Evolutionary conservation across 2,888 invertebrate genomes (phyloP).

Genomic region (Cyclophora albipunctata): DNA sequence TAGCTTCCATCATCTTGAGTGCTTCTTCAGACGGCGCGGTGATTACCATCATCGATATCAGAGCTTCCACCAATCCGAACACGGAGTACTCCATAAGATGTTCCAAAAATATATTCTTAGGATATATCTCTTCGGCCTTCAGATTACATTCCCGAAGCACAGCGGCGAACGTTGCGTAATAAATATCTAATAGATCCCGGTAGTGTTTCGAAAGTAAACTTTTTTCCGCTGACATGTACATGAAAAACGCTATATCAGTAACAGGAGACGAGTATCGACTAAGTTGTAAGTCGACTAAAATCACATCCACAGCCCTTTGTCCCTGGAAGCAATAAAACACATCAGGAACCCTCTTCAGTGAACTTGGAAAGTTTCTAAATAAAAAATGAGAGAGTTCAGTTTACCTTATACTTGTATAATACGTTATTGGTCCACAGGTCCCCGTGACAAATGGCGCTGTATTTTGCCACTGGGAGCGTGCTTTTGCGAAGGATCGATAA

Average conservation of each 20-base stretch:
- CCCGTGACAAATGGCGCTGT: constrained; percentile 50
- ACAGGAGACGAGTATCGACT: constrained; percentile 48
- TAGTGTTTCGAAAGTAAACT: constrained; percentile 42
- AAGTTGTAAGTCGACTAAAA: constrained; percentile 49
- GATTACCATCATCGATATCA: constrained; percentile 60
- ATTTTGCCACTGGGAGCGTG: constrained; percentile 27
- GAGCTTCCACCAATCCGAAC: constrained; percentile 51
- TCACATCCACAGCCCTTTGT: constrained; percentile 40
- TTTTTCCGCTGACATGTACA: constrained; percentile 47
- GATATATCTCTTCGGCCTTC: constrained; percentile 40
- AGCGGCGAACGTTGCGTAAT: constrained; percentile 48
- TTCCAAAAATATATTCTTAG: constrained; percentile 36
- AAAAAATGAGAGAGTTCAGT: constrained; percentile 5
- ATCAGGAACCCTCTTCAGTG: neutral
- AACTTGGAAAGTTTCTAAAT: constrained; percentile 13
- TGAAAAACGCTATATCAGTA: constrained; percentile 49
- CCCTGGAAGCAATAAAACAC: constrained; percentile 36
- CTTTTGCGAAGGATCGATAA: constrained; percentile 39
- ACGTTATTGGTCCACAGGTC: constrained; percentile 59
- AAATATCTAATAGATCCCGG: constrained; percentile 39
- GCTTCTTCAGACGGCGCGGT: constrained; percentile 50
- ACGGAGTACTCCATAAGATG: constrained; percentile 49
- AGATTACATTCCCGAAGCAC: constrained; percentile 47
- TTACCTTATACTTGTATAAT: constrained; percentile 45
- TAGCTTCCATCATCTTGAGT: constrained; percentile 47